A percentile compares a stretch with the other conserved stretches of the same genome.
Conservation (phyloP, 2,797 vertebrate genomes). For the Ficedula albicollis region DNA sequence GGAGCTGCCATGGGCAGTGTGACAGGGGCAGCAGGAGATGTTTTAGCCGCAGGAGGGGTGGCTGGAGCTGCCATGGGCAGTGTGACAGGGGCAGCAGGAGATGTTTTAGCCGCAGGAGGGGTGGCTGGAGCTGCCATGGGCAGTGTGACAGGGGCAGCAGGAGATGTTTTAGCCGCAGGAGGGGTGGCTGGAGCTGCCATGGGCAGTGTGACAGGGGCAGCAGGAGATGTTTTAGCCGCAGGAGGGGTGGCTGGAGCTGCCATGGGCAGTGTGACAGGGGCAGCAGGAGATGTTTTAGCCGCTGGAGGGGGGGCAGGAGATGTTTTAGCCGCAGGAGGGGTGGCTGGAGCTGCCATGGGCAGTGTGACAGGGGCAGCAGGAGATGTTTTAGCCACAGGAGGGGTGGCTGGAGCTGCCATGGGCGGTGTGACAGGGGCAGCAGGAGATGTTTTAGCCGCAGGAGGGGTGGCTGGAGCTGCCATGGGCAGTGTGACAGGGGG, state of each 20-base stretch:
- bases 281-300: too few species aligned
- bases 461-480: conserved; percentile 6
- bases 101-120: too few species aligned
- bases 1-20: not conserved
- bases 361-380: not conserved
- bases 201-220: fast-evolving
- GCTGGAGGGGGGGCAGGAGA: not conserved
- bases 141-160: not conserved
- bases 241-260: conserved; percentile 11
- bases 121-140: conserved; percentile 16
- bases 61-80: not conserved
- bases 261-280: not conserved
- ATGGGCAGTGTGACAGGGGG: not conserved
- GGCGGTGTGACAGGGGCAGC: fast-evolving
- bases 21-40: not conserved
- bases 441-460: fast-evolving
- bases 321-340: not conserved
- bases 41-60: not conserved
- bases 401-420: fast-evolving
- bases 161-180: too few species aligned
- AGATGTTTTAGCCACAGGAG: not conserved
- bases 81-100: not conserved
- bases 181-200: not conserved
- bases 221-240: not conserved
- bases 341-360: not conserved